Percentiles rank a stretch among this genome's conserved stretches.
Conservation (phyloP, 2,888 invertebrate species). For the Brachypalpus laphriformis region DNA sequence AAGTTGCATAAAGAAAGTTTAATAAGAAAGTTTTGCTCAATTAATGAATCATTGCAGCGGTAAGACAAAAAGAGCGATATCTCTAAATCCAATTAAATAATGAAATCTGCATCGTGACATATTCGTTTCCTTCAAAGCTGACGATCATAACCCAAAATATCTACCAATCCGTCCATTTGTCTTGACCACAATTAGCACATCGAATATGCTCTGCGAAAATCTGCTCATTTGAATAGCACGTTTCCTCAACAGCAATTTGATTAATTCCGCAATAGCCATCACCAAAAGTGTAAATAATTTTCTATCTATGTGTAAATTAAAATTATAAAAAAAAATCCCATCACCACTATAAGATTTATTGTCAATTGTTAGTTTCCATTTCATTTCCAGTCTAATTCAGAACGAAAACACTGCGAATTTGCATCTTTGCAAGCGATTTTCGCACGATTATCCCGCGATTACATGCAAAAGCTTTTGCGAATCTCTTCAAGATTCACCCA, state of each 20-base stretch:
- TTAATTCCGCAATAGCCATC: too few species aligned
- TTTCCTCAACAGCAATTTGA: too few species aligned
- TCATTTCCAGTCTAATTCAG: neutral
- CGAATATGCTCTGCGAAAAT: neutral
- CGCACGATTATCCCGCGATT: neutral
- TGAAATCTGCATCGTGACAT: neutral
- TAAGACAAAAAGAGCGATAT: too few species aligned
- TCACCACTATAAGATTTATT: neutral
- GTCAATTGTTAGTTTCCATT: neutral
- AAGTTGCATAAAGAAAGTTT: too few species aligned
- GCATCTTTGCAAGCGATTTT: slow-evolving; percentile 1
- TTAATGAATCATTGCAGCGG: too few species aligned
- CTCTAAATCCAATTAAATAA: neutral
- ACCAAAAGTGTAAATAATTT: neutral
- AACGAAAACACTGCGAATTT: neutral
- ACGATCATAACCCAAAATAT: neutral
- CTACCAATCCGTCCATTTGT: neutral
- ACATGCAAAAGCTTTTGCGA: neutral
- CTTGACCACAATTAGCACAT: neutral
- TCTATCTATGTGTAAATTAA: slow-evolving; percentile 5
- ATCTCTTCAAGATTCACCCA: neutral
- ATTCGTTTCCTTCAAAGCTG: neutral
- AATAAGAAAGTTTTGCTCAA: too few species aligned
- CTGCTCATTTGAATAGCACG: too few species aligned
- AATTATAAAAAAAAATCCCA: neutral